Evolutionary conservation across 2,888 invertebrate species (phyloP).

Genomic region (Tipula lateralis): DNA sequence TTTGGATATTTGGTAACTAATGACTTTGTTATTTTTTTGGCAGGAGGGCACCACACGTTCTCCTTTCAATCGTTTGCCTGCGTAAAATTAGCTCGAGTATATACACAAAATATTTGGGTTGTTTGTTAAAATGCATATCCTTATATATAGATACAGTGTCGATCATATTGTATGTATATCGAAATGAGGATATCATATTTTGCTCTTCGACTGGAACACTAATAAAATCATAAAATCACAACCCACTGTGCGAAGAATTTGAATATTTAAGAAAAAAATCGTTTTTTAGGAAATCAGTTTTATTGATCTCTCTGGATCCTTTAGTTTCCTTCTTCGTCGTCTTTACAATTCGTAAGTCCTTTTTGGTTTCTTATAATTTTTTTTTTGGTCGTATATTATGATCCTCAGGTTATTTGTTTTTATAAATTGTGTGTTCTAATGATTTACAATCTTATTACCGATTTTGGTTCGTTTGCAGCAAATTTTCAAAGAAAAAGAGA

Average conservation of each 20-base stretch:
- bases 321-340: not conserved
- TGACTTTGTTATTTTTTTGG: slow-evolving; percentile 20
- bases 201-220: not conserved
- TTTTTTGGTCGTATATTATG: not conserved
- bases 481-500: slow-evolving; percentile 11
- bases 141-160: not conserved
- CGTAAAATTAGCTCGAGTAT: not conserved
- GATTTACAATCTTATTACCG: not conserved
- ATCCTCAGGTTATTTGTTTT: not conserved
- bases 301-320: not conserved
- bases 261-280: not conserved
- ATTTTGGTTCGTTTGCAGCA: not conserved
- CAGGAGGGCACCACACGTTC: slow-evolving; percentile 15
- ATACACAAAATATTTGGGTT: not conserved
- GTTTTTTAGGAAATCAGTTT: not conserved
- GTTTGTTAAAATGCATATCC: not conserved
- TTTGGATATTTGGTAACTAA: slow-evolving; percentile 9
- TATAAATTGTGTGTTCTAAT: not conserved
- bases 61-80: not conserved
- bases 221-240: not conserved
- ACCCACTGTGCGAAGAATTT: not conserved
- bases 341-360: not conserved
- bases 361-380: not conserved
- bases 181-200: not conserved
- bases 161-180: too few species aligned